These are phyloP conservation scores for Andrena fulva DNA, from an alignment of 2,888 invertebrate species.

Conservation along the genomic window DNA sequence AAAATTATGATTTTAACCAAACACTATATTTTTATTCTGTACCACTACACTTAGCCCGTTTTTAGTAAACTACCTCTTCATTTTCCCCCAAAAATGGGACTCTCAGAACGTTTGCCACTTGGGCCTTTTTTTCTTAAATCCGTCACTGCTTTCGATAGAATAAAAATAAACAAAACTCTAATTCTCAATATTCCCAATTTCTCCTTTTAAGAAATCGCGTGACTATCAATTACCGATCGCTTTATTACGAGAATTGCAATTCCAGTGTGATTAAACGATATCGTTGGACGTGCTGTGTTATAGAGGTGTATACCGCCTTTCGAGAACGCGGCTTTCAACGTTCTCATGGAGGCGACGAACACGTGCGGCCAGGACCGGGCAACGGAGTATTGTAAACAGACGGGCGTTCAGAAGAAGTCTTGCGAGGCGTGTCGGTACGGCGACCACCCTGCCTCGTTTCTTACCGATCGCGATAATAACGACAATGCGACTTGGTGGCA, in stretches of 20 bases:
- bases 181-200: too few species aligned
- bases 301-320: conserved; percentile 98
- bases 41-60: too few species aligned
- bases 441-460: conserved; percentile 90
- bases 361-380: conserved; percentile 94
- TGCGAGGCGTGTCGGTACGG: conserved; percentile 91
- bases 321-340: conserved; percentile 97
- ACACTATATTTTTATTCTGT: too few species aligned
- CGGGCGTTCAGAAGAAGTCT: conserved; percentile 92
- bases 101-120: too few species aligned
- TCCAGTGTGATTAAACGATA: not conserved
- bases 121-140: too few species aligned
- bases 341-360: conserved; percentile 96
- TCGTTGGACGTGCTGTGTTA: conserved; percentile 63
- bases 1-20: too few species aligned
- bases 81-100: too few species aligned
- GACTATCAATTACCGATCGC: not conserved
- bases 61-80: too few species aligned
- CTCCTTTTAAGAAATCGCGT: too few species aligned
- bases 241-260: not conserved
- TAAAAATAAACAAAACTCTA: too few species aligned
- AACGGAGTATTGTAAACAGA: conserved; percentile 96
- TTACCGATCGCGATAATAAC: conserved; percentile 96
- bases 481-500: conserved; percentile 99
- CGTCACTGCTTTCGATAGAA: too few species aligned